Evolutionary conservation across 2,888 invertebrate species (phyloP).

Genomic region (Liopterus haemorrhoidalis): DNA sequence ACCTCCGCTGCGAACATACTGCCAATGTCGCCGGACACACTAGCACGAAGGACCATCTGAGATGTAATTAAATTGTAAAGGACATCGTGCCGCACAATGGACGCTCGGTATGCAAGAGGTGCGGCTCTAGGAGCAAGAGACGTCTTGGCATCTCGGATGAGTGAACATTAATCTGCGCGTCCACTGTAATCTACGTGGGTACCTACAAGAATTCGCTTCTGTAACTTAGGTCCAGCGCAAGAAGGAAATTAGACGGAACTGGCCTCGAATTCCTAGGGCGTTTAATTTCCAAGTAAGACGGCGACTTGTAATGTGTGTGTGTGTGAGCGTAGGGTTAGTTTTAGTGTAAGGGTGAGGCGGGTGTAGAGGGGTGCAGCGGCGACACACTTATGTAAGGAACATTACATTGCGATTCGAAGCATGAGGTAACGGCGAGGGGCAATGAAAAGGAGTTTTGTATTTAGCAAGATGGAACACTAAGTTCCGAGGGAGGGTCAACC

Average conservation of each 20-base stretch:
- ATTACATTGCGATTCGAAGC: constrained; percentile 26
- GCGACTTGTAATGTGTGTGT: constrained; percentile 33
- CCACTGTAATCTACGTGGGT: constrained; percentile 23
- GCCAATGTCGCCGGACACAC: too few species aligned
- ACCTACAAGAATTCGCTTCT: constrained; percentile 42
- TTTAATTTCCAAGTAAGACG: constrained; percentile 45
- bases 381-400: constrained; percentile 22
- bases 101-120: constrained; percentile 21
- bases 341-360: constrained; percentile 27
- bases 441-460: constrained; percentile 44
- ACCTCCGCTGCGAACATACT: too few species aligned
- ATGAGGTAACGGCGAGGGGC: constrained; percentile 9
- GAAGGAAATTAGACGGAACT: constrained; percentile 39
- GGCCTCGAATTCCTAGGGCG: constrained; percentile 43
- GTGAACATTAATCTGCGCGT: constrained; percentile 27
- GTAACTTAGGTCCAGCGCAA: constrained; percentile 38
- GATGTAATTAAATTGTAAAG: constrained; percentile 25
- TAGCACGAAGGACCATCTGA: neutral
- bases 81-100: neutral
- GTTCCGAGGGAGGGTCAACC: constrained; percentile 46
- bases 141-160: constrained; percentile 40
- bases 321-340: constrained; percentile 16
- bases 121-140: constrained; percentile 27
- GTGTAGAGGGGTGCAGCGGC: constrained; percentile 30
- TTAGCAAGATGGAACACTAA: constrained; percentile 40